These are phyloP conservation scores for Caenorhabditis drosophilae DNA, from an alignment of 2,888 invertebrate genomes.

Conservation along the genomic window DNA sequence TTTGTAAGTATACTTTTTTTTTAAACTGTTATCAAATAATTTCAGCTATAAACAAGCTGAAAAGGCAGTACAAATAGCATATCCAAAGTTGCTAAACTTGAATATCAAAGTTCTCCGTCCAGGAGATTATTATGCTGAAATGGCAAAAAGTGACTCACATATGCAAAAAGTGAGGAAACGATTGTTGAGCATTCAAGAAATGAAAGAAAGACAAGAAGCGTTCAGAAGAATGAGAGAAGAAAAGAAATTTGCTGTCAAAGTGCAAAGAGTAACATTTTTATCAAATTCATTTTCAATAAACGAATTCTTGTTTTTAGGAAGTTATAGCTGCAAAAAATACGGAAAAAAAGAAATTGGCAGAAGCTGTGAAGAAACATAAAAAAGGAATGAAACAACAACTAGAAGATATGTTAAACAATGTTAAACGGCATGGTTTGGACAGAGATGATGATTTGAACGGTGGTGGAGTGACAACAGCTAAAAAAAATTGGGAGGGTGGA, in stretches of 20 bases:
- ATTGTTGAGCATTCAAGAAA: conserved; percentile 74
- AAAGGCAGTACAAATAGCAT: conserved; percentile 82
- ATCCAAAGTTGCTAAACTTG: conserved; percentile 78
- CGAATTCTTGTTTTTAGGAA: no score
- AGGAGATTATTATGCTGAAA: conserved; percentile 96
- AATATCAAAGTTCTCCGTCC: conserved; percentile 76
- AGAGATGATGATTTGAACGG: conserved; percentile 42
- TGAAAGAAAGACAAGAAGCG: conserved; percentile 86
- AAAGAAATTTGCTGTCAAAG: conserved; percentile 88
- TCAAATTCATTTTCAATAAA: no score
- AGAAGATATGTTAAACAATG: conserved; percentile 66
- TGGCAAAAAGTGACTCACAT: conserved; percentile 95
- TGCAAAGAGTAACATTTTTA: conserved; percentile 66
- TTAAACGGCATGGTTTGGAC: conserved; percentile 51
- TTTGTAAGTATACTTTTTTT: conserved; percentile 53
- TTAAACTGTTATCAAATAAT: conserved; percentile 1
- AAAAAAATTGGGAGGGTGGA: conserved; percentile 16
- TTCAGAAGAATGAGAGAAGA: conserved; percentile 86
- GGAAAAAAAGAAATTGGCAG: conserved; percentile 88
- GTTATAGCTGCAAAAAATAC: conserved; percentile 79
- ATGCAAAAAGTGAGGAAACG: conserved; percentile 82
- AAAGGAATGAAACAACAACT: conserved; percentile 69
- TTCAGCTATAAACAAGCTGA: conserved; percentile 73
- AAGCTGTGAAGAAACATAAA: conserved; percentile 87
- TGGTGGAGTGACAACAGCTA: conserved; percentile 19